phyloP scores from a whole-genome alignment of 2,113 vertebrate genomes.

The Phoxinus phoxinus region DNA sequence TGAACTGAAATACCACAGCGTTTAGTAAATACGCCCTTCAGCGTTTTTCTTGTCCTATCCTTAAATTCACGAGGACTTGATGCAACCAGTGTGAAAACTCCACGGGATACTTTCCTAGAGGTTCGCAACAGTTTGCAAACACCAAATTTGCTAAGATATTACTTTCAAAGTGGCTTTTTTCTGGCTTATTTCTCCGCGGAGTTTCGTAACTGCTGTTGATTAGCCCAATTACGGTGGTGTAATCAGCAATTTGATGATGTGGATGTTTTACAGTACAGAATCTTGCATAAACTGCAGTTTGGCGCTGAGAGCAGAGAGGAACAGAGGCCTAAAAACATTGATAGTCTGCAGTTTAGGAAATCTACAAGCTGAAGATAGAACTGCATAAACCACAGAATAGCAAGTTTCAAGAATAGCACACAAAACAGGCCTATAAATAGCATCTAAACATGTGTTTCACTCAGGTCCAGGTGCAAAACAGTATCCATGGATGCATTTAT shows the following conservation, averaged over 20 bases:
- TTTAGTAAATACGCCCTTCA: neutral
- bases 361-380: constrained; percentile 10
- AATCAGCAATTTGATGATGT: constrained; percentile 25
- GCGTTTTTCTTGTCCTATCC: neutral
- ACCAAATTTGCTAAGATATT: neutral
- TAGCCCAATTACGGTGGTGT: constrained; percentile 29
- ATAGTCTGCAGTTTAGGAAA: constrained; percentile 5
- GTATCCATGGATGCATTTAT: neutral
- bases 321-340: neutral
- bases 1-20: neutral
- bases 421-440: constrained; percentile 11
- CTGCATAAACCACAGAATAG: neutral
- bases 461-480: constrained; percentile 5
- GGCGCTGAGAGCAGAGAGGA: neutral
- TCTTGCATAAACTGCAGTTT: constrained; percentile 12
- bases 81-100: constrained; percentile 14
- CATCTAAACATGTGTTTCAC: neutral
- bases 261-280: constrained; percentile 18
- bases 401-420: neutral
- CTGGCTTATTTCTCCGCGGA: neutral
- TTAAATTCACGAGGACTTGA: neutral
- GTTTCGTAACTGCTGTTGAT: constrained; percentile 16
- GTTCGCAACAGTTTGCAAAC: constrained; percentile 25
- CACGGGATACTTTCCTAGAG: neutral
- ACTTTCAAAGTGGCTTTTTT: constrained; percentile 16